These are phyloP conservation scores for Petrolisthes cinctipes DNA, from an alignment of 2,888 invertebrate genomes.

Conservation along the genomic window DNA sequence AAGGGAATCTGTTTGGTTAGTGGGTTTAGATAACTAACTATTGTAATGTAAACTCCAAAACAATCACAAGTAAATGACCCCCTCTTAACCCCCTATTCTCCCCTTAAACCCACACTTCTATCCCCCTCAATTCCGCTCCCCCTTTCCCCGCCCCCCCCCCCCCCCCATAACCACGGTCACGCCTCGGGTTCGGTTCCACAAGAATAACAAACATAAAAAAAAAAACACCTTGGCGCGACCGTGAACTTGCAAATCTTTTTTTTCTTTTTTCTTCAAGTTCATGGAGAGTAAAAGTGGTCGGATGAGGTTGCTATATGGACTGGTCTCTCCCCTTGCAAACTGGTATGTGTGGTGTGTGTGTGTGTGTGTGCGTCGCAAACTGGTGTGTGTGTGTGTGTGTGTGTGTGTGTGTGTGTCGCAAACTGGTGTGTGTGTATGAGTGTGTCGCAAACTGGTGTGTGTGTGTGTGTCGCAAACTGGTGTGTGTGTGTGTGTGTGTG, in stretches of 20 bases:
- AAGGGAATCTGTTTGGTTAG: too few species aligned
- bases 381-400: not conserved
- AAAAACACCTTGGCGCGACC: not conserved
- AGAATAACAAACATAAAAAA: not conserved
- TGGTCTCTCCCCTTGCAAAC: not conserved
- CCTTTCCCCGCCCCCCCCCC: too few species aligned
- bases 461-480: not conserved
- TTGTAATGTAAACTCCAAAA: not conserved
- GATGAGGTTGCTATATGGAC: not conserved
- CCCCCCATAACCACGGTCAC: not conserved
- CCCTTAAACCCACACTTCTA: too few species aligned
- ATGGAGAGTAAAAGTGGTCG: conserved; percentile 41
- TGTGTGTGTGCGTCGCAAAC: not conserved
- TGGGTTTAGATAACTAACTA: too few species aligned
- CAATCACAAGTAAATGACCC: too few species aligned
- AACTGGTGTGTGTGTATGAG: conserved; percentile 9
- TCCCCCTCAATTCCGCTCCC: too few species aligned
- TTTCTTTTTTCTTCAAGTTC: conserved; percentile 29
- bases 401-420: not conserved
- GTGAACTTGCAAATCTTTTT: not conserved
- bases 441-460: not conserved
- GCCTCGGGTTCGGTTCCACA: too few species aligned
- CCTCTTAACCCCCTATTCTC: too few species aligned
- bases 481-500: conserved; percentile 12
- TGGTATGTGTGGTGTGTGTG: not conserved